Evolutionary conservation across 2,113 vertebrate species (phyloP), one percentile per base, ranked within the genome.

Genomic region (Micromys minutus): DNA sequence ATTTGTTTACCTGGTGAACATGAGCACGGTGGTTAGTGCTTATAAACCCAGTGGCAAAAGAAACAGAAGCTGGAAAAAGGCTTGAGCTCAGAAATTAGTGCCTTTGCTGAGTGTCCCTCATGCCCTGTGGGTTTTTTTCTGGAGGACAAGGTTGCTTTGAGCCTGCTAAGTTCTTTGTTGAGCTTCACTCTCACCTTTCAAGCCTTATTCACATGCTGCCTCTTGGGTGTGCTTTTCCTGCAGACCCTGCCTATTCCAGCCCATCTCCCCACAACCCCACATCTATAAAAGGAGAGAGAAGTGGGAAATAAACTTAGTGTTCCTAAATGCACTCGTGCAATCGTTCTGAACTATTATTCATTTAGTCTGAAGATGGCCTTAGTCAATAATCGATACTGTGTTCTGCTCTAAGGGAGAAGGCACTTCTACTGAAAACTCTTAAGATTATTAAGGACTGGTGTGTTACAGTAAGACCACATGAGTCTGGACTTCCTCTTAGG

Each of bases 321-420:
- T 86, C 65, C 55, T 55, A 47, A 69, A 22, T 4, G 42, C 34
- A 4, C 13, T 85, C 65, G 16, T 36, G 65, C 65, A 36, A 67
- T 31, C 36, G 16, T 67, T 16, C 65, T 67, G 13, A 36, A 67
- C 50, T 69, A 29, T 13, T 69, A 29, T 13, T 57, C 45, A 34
- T 2, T 34, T 31, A 75, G 31, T 9, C 9, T 55, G 50, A 50
- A 22, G 7, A 65, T 55, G 31, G 6, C 7, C 12, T 36, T 85
- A 12, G 15, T 77, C 45, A 93, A 63, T 89, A 52, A 50, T 81
- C 72, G 95, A 61, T 52, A 55, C 34, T 84, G 22, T 22, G 52
- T 91, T 95, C 39, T 84, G 55, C 74, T 59, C 59, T 85, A 47
- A 71, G 63, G 63, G 29, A 92, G 87, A 65, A 76, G 75, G 31